These are phyloP conservation scores for Scaptomyza tumidula DNA, from an alignment of 2,888 invertebrate species.

Conservation along the genomic window DNA sequence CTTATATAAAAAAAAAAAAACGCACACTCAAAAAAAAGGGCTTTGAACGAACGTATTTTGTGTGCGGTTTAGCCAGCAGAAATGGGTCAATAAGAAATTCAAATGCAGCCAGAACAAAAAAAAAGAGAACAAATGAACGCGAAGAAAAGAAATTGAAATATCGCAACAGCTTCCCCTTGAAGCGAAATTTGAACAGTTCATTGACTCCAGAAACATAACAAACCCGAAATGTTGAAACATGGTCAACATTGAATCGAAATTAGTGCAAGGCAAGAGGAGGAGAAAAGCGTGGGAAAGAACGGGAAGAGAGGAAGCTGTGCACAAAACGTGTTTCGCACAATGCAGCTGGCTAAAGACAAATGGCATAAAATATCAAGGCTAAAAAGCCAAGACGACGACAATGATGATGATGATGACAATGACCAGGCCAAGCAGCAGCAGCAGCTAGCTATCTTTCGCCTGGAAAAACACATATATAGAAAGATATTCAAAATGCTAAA, in stretches of 20 bases:
- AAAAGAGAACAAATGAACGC: neutral
- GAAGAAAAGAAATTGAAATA: constrained; percentile 28
- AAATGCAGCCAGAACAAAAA: constrained; percentile 20
- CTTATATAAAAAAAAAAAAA: neutral
- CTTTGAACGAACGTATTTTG: constrained; percentile 27
- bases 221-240: constrained; percentile 10
- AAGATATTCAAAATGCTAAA: constrained; percentile 1
- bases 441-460: neutral
- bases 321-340: constrained; percentile 34
- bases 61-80: constrained; percentile 23
- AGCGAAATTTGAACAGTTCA: constrained; percentile 38
- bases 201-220: constrained; percentile 28
- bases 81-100: constrained; percentile 48
- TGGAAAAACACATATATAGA: neutral
- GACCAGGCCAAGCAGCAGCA: constrained; percentile 2
- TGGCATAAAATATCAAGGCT: constrained; percentile 42
- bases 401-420: constrained; percentile 30
- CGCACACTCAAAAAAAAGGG: constrained; percentile 15
- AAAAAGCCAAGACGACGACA: constrained; percentile 6
- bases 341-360: constrained; percentile 39
- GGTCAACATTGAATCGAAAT: constrained; percentile 36
- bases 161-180: neutral
- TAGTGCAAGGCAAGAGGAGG: constrained; percentile 16
- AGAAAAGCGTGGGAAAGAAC: too few relatives aligned
- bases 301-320: neutral